Conservation (phyloP, 1,140 invertebrate genomes). For the Cotesia vestalis region DNA sequence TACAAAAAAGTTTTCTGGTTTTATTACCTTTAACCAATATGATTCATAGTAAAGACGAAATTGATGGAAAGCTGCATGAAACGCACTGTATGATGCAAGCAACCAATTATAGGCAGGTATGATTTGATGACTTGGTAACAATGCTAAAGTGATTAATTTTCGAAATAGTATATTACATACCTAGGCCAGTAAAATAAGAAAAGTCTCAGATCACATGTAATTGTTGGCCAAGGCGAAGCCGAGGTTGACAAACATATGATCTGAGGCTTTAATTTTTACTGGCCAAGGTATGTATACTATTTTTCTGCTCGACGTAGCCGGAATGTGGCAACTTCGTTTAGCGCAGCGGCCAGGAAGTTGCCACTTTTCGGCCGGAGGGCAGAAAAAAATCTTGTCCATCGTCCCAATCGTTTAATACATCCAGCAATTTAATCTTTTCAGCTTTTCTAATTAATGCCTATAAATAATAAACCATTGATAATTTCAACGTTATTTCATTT, state of each 20-base stretch:
- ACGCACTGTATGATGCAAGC: not conserved
- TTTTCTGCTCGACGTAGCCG: too few species aligned
- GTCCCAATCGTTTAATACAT: not conserved
- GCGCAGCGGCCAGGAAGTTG: too few species aligned
- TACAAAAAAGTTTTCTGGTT: not conserved
- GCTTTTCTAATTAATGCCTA: conserved; percentile 4
- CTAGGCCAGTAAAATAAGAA: too few species aligned
- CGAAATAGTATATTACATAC: too few species aligned
- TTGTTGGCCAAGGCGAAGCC: too few species aligned
- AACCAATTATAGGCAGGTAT: not conserved
- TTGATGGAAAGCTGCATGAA: not conserved
- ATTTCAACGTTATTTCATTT: not conserved
- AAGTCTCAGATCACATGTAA: too few species aligned
- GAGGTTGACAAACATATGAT: too few species aligned
- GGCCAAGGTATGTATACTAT: too few species aligned
- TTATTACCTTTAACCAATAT: not conserved
- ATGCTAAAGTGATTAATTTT: not conserved
- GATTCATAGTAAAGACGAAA: not conserved
- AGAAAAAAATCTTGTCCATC: conserved; percentile 3
- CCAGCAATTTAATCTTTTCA: not conserved
- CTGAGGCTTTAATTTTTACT: too few species aligned
- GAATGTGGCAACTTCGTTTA: too few species aligned
- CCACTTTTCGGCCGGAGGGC: too few species aligned
- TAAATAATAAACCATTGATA: not conserved
- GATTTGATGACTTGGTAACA: not conserved